These are phyloP conservation scores for Gymnopithys bicolor DNA, from an alignment of 2,797 vertebrate species.

Conservation along the genomic window DNA sequence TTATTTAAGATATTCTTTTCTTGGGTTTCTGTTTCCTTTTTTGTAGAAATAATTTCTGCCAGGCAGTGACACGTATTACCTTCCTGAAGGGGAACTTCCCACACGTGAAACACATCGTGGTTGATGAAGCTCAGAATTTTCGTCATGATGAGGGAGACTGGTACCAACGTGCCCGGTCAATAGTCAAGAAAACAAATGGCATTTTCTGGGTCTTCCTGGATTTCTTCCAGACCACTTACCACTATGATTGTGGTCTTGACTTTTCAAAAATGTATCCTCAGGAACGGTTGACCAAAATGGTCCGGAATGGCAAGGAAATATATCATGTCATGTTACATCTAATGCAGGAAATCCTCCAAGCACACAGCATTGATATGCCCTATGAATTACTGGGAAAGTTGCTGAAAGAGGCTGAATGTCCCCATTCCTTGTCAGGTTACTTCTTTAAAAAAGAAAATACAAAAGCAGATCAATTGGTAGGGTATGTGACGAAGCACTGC, in stretches of 20 bases:
- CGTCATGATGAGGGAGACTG: background rate
- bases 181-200: background rate
- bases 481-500: background rate
- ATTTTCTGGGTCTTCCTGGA: background rate
- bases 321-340: background rate
- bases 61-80: background rate
- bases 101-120: background rate
- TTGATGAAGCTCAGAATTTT: background rate
- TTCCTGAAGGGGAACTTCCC: background rate
- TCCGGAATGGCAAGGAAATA: background rate
- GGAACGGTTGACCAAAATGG: background rate
- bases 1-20: background rate
- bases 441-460: background rate
- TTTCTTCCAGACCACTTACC: background rate
- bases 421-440: background rate
- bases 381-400: background rate
- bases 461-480: background rate
- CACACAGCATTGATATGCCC: rapidly evolving
- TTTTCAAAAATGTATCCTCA: background rate
- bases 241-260: background rate
- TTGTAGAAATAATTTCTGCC: background rate
- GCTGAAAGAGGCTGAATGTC: background rate
- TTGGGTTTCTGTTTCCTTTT: background rate
- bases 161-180: rapidly evolving
- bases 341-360: background rate